These are phyloP conservation scores for Pachycephus smyrnensis DNA, from an alignment of 2,888 invertebrate genomes.

Conservation along the genomic window DNA sequence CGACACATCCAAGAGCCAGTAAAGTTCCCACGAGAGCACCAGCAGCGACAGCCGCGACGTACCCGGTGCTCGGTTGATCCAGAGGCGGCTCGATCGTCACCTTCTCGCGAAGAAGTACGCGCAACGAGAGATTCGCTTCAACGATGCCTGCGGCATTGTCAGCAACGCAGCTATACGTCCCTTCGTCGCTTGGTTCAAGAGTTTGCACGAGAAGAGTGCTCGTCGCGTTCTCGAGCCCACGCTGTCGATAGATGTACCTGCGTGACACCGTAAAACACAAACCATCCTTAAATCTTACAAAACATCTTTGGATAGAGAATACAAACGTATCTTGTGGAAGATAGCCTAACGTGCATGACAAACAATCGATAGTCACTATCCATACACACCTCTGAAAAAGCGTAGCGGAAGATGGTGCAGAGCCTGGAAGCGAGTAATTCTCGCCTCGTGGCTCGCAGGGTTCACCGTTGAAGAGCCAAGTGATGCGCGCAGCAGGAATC, in stretches of 20 bases:
- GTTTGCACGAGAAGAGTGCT: constrained; percentile 51
- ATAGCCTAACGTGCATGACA: no score
- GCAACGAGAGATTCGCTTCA: constrained; percentile 84
- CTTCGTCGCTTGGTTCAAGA: constrained; percentile 74
- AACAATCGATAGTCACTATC: not conserved
- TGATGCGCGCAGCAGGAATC: constrained; percentile 81
- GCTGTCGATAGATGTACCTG: constrained; percentile 54
- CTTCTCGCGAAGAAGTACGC: constrained; percentile 72
- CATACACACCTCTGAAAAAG: not conserved
- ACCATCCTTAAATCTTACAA: no score
- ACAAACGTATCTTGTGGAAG: no score
- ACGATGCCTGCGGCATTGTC: constrained; percentile 86
- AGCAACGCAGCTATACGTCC: constrained; percentile 87
- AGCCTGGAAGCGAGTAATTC: constrained; percentile 43
- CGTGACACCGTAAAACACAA: no score
- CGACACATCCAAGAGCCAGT: constrained; percentile 54
- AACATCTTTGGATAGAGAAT: no score
- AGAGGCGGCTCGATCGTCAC: constrained; percentile 54
- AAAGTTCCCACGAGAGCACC: constrained; percentile 59
- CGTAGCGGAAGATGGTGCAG: constrained; percentile 15
- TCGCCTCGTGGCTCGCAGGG: constrained; percentile 78
- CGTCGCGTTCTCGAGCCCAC: constrained; percentile 53
- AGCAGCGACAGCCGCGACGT: constrained; percentile 56
- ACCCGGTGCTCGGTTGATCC: constrained; percentile 52
- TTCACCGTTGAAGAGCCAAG: constrained; percentile 87